Base-by-base conservation (phyloP, 2,113 vertebrate species). In the Mirza zaza region DNA sequence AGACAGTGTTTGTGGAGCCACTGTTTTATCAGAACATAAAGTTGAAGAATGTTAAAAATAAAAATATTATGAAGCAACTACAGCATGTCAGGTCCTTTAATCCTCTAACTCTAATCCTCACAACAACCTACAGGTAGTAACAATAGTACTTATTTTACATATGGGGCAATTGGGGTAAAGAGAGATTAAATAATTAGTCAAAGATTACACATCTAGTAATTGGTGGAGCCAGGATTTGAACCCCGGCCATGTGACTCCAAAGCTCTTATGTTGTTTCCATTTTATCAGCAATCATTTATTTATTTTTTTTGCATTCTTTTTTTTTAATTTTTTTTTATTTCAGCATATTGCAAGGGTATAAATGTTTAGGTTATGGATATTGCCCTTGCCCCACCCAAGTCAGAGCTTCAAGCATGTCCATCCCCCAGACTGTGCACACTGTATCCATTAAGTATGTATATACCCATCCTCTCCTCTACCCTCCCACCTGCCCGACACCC, bases 1-100 rank as follows among this genome's bases (percentile, higher is more conserved):
- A 77, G 85, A 83, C 87, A 32, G 14, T 89, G 6, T 94, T 87
- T 48, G 73, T 61, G 80, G 81, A 79, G 55, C 42, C 39, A 81
- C 71, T 91, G 14, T 91, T 71, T 91, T 61, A 93, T 63, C 59
- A 91, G 68, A 93, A 85, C 32, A 84, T 71, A 87, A 95, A 92
- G 36, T 71, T 87, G 7, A 80, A 95, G 39, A 97, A 96, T 63
- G 9, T 25, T 75, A 61, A 92, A 87, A 73, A 32, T 42, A 2
- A 82, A 81, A 87, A 39, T 90, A 87, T 90, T 48, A n/a, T 59
- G 17, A 85, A 90, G 32, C 20, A 86, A 11, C 17, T 52, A 67
- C 8, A 85, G 68, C 10, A 73, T 29, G 13, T 29, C 29, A 67
- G 18, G 2, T 73, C 21, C 32, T 73, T 70, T 84, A 87, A 84